Percentiles rank a stretch among this genome's conserved stretches.
Evolutionary conservation across 2,113 vertebrate genomes (phyloP).

Genomic region (Saimiri boliviensis): DNA sequence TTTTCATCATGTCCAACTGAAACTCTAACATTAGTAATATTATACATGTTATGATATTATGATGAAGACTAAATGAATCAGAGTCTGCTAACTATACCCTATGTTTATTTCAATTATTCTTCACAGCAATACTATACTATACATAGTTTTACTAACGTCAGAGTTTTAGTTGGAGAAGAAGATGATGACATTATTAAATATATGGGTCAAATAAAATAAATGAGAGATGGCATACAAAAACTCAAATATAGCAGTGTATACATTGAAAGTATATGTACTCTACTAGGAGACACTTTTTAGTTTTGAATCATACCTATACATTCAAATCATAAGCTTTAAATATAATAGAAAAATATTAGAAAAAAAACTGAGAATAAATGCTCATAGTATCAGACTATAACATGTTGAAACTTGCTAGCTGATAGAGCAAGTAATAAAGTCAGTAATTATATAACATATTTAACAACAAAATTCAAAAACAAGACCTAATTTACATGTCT

Average conservation of each 20-base stretch:
- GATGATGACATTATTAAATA: not conserved
- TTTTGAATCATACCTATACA: not conserved
- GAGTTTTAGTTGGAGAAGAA: not conserved
- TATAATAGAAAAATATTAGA: not conserved
- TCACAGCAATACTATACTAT: not conserved
- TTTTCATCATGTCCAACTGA: not conserved
- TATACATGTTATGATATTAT: not conserved
- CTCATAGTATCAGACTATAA: not conserved
- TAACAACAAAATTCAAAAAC: not conserved
- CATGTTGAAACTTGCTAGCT: not conserved
- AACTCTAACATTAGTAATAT: not conserved
- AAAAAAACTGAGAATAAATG: not conserved
- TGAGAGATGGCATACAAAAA: not conserved
- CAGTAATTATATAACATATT: not conserved
- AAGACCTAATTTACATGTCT: not conserved
- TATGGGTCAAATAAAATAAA: not conserved
- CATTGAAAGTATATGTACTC: not conserved
- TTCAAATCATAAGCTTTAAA: not conserved
- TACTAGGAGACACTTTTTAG: not conserved
- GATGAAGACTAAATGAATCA: not conserved
- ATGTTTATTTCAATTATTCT: not conserved
- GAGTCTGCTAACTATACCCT: not conserved
- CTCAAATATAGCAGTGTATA: not conserved
- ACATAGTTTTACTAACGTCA: not conserved
- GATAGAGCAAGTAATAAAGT: not conserved